Evolutionary conservation across 1,140 invertebrate genomes (phyloP), one percentile per base, ranked within the genome.

Genomic region (Megalonaias nervosa): DNA sequence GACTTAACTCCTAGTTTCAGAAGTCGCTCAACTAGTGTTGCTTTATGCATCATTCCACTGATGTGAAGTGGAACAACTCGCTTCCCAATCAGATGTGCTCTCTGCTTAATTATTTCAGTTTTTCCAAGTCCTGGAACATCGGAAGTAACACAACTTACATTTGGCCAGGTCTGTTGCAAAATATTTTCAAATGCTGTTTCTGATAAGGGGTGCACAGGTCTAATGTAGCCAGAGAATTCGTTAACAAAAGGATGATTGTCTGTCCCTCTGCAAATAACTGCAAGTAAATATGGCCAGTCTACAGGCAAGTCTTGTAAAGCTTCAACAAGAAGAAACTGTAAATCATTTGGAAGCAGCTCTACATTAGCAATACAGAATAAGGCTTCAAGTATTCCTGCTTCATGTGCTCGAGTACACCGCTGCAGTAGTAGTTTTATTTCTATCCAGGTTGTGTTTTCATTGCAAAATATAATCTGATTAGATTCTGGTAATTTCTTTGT

Each of bases 331-430:
- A 66, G n/a, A 58, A 75, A 75, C 61, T 82, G 80, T 9, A 80
- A n/a, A 57, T 80, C 77, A 70, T 71, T 74, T 48, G 80, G 26
- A 11, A 84, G 62, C 19, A 70, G 61, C 75, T 84, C 81, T 9
- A 83, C 74, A 72, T 85, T 78, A 48, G 71, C 80, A 48, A 85
- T 71, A 67, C 80, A 79, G 74, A 68, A 83, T 15, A 85, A 60
- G 17, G 58, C 55, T 26, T 15, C 55, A 16, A 16, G 57, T 19
- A 19, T 31, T 14, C 57, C 21, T 58, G 23, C 65, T 65, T 61
- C 21, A 12, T 14, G 3, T 58, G 62, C 16, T 64, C 64, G 48
- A 0, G 74, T 57, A 78, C 82, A 82, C 60, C 82, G 55, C 13
- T 61, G 64, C 13, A 85, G 16, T n/a, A 83, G 17, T 31, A 85